Percentiles rank a stretch among this genome's conserved stretches.
Conservation (phyloP, 2,888 invertebrate species). For the Campoletis raptor region DNA sequence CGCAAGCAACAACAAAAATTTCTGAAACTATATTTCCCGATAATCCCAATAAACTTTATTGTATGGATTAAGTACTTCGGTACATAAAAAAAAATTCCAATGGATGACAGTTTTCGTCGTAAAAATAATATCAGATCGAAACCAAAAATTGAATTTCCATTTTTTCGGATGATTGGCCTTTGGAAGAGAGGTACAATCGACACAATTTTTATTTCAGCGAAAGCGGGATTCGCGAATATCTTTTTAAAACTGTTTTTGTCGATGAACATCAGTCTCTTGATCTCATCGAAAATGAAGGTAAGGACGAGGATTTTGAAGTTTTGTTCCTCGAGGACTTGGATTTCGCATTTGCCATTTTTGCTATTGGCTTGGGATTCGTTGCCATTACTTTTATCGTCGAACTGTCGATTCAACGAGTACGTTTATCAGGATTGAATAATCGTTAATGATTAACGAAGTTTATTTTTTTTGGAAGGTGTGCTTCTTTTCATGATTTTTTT, state of each 20-base stretch:
- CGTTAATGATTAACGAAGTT: too few relatives aligned
- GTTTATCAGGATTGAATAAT: not conserved
- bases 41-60: too few relatives aligned
- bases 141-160: too few relatives aligned
- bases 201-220: not conserved
- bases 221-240: not conserved
- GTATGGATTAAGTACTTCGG: too few relatives aligned
- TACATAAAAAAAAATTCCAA: too few relatives aligned
- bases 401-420: not conserved
- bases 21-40: not conserved
- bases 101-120: too few relatives aligned
- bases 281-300: not conserved
- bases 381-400: not conserved
- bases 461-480: too few relatives aligned
- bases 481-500: too few relatives aligned
- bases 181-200: not conserved
- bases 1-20: not conserved
- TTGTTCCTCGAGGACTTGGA: not conserved
- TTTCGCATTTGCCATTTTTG: not conserved
- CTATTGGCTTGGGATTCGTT: not conserved
- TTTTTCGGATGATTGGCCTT: slow-evolving; percentile 33
- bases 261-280: not conserved
- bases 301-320: not conserved
- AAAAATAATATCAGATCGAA: too few relatives aligned
- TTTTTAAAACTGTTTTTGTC: not conserved